Conservation (phyloP, 2,113 vertebrate genomes). For the Gallinago undulata region DNA sequence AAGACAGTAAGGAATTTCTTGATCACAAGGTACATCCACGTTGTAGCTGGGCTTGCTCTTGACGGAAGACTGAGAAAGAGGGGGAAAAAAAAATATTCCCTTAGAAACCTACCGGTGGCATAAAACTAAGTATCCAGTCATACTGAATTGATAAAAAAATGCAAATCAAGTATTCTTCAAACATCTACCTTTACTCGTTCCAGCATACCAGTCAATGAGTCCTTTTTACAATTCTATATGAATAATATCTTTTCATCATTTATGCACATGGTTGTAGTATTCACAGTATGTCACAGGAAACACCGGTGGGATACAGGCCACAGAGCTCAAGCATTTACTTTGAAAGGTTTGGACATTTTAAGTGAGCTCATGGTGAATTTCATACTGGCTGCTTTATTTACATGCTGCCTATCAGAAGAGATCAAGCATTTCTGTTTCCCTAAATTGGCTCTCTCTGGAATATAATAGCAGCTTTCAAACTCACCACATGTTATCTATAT, state of each 20-base stretch:
- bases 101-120: neutral
- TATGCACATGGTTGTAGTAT: neutral
- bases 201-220: neutral
- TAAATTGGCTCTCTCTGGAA: constrained; percentile 31
- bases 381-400: constrained; percentile 50
- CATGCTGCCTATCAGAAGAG: constrained; percentile 20
- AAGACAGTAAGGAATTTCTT: neutral
- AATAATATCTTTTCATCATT: neutral
- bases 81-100: neutral
- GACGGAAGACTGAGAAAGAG: neutral
- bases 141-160: neutral
- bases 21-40: neutral
- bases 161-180: neutral
- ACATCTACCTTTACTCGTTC: neutral
- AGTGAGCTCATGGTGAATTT: constrained; percentile 44
- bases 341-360: constrained; percentile 39
- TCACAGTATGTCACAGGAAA: neutral
- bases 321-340: constrained; percentile 10
- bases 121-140: neutral
- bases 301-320: neutral
- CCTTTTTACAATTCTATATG: neutral
- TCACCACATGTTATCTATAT: constrained; percentile 57
- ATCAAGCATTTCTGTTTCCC: constrained; percentile 42
- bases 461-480: constrained; percentile 68
- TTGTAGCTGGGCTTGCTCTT: neutral